Evolutionary conservation across 2,888 invertebrate species (phyloP), one percentile per base, ranked within the genome.

Genomic region (Pyrocoelia pectoralis): DNA sequence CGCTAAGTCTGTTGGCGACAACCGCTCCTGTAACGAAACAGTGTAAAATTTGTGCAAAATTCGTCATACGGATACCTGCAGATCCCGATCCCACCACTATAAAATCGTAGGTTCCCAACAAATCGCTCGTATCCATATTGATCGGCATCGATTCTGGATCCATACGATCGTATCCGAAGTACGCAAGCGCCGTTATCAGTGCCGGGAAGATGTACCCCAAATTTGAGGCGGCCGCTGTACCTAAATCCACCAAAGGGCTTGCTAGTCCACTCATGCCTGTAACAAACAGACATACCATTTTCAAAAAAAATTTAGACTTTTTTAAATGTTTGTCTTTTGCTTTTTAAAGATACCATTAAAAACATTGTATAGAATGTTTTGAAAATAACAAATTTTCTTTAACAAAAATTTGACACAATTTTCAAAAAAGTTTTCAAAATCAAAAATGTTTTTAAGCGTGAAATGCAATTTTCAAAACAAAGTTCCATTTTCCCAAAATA

Each of bases 41-140:
- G 10, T 8, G 28, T 1, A 5, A 9, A 13, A 5, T 29, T 29
- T 6, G 3, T 28, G 14, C 6, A 1, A 28, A 14, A 51, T 18
- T 2, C 5, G 12, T 24, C 24, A 6, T 24, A 29, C 2, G 13
- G 64, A 66, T 78, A 86, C 93, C 94, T 77, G 94, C 94, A 0
- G 95, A 95, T 9, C 95, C 95, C 0, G 90, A 91, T 1, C 95
- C 95, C 24, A 95, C 87, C 56, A 94, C 84, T 71, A 95, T 92
- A 75, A 95, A 95, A 80, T 95, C 93, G 74, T 94, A 94, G 38
- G 88, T 85, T 0, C 86, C 84, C 17, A 88, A 80, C 51, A 94
- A 80, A 24, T 86, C 82, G 13, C 87, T 87, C 5, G 89, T 86
- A 0, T 87, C 85, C 38, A 91, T 84, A 71, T 93, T 88, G n/a